phyloP scores from a whole-genome alignment of 2,113 vertebrate genomes.

The Setophaga petechia region DNA sequence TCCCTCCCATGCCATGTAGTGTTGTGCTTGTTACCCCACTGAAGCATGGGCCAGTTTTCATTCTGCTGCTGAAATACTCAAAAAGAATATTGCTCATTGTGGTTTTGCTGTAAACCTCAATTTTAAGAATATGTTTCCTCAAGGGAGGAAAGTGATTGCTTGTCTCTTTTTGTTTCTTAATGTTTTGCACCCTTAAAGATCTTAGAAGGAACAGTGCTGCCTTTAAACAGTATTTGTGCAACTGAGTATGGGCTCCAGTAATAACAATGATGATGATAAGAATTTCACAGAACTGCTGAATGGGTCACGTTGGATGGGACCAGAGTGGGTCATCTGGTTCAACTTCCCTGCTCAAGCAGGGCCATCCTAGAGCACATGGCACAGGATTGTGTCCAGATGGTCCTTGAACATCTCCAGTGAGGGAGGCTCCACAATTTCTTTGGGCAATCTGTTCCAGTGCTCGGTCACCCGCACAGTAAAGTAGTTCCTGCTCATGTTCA shows the following conservation, averaged over 20 bases:
- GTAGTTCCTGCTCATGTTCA: neutral
- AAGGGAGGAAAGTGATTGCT: neutral
- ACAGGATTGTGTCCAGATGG: accelerated
- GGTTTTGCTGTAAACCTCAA: neutral
- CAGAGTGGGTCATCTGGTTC: no score
- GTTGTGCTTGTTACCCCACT: neutral
- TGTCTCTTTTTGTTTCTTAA: neutral
- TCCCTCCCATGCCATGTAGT: neutral
- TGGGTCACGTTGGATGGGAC: neutral
- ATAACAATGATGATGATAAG: neutral
- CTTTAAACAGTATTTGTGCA: neutral
- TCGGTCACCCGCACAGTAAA: accelerated
- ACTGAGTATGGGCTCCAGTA: neutral
- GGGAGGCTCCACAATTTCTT: neutral
- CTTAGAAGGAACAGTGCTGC: neutral
- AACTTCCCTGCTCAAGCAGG: neutral
- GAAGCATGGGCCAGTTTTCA: neutral
- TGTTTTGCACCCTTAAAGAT: neutral
- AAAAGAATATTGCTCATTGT: neutral
- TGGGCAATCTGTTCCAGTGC: neutral
- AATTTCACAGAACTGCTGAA: neutral
- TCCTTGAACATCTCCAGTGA: neutral
- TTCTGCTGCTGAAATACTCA: neutral
- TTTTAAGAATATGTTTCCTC: neutral
- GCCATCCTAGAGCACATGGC: neutral